Evolutionary conservation across 2,888 invertebrate species (phyloP), one percentile per base, ranked within the genome.

Genomic region (Heliconius ismenius): DNA sequence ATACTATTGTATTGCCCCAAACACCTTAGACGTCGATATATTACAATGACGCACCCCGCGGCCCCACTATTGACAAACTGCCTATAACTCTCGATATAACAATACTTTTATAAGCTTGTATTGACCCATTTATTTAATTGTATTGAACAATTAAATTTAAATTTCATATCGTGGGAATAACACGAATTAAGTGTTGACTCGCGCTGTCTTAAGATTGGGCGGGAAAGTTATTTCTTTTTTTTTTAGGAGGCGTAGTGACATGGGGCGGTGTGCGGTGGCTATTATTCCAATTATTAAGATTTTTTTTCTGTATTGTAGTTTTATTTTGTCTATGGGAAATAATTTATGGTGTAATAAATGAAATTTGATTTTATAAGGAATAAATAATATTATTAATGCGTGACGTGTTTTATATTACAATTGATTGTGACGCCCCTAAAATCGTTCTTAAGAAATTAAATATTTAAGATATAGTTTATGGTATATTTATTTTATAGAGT

Each of bases 41-140:
- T 81, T 83, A 84, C 84, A 86, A 82, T 84, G 84, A 85, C 86
- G 83, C 87, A 84, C 90, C 91, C 90, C 91, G 89, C 85, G 75
- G 89, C 77, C 85, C 79, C 82, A 87, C 86, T 93, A 93, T 93
- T 92, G 93, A 93, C 90, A 92, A 89, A 91, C 89, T 92, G 92
- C 92, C 92, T 93, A 93, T 93, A 92, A 90, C 87, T 90, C 90
- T 87, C 90, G 88, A 92, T 90, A 91, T 90, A 92, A 93, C 92
- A 93, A 93, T 87, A 83, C 83, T 84, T 87, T 87, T 87, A 88
- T 84, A 87, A 86, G 86, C 88, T 91, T 89, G 88, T 92, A 93
- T 93, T 93, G 93, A 93, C 93, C 92, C 86, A 90, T 93, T 93
- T 92, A 92, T 92, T 92, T 90, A 87, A 91, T 88, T 89, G 87